Base-by-base conservation (phyloP, 2,797 vertebrate species). In the Xyrichtys novacula region DNA sequence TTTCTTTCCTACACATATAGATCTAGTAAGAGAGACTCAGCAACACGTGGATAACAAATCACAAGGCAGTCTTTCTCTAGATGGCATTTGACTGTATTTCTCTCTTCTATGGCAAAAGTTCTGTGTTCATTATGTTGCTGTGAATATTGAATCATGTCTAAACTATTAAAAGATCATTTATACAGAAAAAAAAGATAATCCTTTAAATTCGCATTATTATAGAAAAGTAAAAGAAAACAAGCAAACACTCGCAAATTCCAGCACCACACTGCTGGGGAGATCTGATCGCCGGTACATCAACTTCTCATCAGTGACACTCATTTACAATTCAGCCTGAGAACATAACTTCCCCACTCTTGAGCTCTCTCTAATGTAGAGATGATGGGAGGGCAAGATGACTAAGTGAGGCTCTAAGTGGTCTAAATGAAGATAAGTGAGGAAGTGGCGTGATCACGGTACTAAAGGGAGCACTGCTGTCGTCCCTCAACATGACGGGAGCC, bases 371-470 rank as follows among this genome's bases (percentile, higher is more conserved):
- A 74, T 80, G 71, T 65, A 68, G 71, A 80, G 79, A 89, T 88
- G 80, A 84, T 73, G 87, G 87, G 57, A 65, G 59, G 74, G 78
- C 77, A 87, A 73, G 84, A 85, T 78, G 86, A 85, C 81, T 85
- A 86, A 87, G 80, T 76, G 70, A 74, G 71, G 70, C 47, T 81
- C 84, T 84, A 92, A 91, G 88, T 81, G 89, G 89, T 89, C 70
- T 80, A 92, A 93, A 92, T 88, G 85, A 91, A 91, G 92, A 93
- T 91, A 92, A 93, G 91, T 80, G 79, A 82, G 78, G 66, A 81
- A 80, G 76, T 28, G 64, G 38, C 17, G 52, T 76, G 79, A 58
- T 71, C 1, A 15, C 8, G 23, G 40, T 58, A 57, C 65, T 62
- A 28, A 74, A 64, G 71, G 71, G 76, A 78, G 42, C 2, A 6